Evolutionary conservation across 2,113 vertebrate species (phyloP).

Genomic region (Nesoenas mayeri): DNA sequence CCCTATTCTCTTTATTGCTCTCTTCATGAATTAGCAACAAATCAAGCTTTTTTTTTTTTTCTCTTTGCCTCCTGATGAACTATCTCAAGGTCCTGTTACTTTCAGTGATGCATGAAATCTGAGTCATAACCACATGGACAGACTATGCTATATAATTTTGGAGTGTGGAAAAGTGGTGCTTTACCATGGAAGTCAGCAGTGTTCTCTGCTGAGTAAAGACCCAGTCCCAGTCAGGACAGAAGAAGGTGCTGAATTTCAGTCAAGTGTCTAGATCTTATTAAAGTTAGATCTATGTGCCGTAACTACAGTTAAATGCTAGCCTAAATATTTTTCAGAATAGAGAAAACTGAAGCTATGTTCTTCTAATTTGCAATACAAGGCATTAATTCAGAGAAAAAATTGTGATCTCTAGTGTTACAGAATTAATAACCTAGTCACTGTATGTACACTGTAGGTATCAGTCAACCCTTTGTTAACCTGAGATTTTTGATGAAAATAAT

Average conservation of each 20-base stretch:
- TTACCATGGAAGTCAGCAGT: background rate
- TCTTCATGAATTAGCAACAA: background rate
- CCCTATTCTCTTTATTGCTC: background rate
- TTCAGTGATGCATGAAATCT: background rate
- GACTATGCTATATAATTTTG: background rate
- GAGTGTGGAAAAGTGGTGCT: background rate
- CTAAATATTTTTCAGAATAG: background rate
- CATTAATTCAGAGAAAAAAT: background rate
- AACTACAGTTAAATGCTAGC: background rate
- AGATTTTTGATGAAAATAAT: background rate
- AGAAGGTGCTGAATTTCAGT: background rate
- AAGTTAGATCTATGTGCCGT: background rate
- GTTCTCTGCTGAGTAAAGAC: background rate
- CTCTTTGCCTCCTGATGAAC: background rate
- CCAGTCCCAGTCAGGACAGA: background rate
- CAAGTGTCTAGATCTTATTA: background rate
- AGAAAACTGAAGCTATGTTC: background rate
- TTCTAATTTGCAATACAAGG: background rate
- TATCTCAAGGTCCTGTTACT: background rate
- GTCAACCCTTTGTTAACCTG: background rate
- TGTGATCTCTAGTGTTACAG: background rate
- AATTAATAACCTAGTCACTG: background rate
- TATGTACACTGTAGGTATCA: background rate
- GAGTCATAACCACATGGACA: background rate
- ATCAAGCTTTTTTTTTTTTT: background rate